Conservation (phyloP, 2,888 invertebrate species). For the Tigriopus californicus region DNA sequence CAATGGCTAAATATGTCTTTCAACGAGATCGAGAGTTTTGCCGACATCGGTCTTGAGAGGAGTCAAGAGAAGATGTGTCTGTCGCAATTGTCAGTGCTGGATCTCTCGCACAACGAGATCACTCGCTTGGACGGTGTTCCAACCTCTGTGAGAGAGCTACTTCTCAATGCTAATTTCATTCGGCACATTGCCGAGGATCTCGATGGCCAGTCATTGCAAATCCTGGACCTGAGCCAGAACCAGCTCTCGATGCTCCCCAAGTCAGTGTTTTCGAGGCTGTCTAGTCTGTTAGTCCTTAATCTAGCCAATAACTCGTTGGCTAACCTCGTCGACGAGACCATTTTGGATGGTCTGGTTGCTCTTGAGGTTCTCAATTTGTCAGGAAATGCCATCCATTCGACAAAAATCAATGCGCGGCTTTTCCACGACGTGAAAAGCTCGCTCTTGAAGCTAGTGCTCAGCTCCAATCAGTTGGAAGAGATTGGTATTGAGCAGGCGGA, state of each 20-base stretch:
- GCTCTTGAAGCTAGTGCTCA: slow-evolving; percentile 46
- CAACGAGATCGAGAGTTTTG: slow-evolving; percentile 18
- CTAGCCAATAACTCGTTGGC: slow-evolving; percentile 24
- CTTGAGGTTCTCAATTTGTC: slow-evolving; percentile 1
- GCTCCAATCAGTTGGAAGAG: slow-evolving; percentile 53
- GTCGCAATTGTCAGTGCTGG: slow-evolving; percentile 43
- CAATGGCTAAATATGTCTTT: slow-evolving; percentile 17
- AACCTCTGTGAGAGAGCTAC: neutral
- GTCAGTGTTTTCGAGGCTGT: slow-evolving; percentile 20
- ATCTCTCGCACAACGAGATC: slow-evolving; percentile 56
- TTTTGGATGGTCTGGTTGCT: neutral
- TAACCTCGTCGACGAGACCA: slow-evolving; percentile 20
- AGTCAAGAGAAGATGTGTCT: neutral
- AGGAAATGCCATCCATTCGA: neutral
- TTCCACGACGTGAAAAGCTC: slow-evolving; percentile 28
- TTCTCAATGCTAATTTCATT: neutral
- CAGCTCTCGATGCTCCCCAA: slow-evolving; percentile 21
- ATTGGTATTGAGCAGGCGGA: slow-evolving; percentile 54
- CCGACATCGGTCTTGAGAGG: neutral
- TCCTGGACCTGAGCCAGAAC: slow-evolving; percentile 20
- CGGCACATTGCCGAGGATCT: neutral
- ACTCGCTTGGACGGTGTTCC: slow-evolving; percentile 61
- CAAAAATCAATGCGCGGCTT: slow-evolving; percentile 34
- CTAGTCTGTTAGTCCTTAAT: slow-evolving; percentile 22
- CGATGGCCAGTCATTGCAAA: neutral